Conservation (phyloP, 2,113 vertebrate genomes). For the Meles meles region DNA sequence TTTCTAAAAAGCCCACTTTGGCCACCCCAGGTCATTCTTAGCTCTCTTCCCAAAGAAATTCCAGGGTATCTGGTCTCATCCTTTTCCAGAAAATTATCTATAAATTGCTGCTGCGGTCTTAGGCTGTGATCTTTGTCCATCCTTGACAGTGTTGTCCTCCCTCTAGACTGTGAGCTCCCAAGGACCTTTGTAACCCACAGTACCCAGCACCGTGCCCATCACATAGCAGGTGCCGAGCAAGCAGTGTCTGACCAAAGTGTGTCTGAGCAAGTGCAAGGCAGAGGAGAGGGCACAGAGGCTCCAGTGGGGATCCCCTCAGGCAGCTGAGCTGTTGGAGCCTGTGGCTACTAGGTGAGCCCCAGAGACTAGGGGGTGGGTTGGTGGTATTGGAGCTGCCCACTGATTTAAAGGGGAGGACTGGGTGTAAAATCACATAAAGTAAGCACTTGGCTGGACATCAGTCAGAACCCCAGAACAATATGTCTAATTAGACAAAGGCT, state of each 20-base stretch:
- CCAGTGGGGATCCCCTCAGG: background rate
- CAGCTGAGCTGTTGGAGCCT: background rate
- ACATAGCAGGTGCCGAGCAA: background rate
- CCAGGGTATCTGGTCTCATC: background rate
- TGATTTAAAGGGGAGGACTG: background rate
- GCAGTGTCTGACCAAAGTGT: background rate
- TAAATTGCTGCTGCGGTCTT: background rate
- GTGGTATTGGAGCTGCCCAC: background rate
- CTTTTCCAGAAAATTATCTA: background rate
- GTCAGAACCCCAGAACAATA: conserved; percentile 29
- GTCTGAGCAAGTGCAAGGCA: background rate
- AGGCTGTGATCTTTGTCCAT: background rate
- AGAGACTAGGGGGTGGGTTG: background rate
- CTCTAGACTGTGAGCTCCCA: background rate
- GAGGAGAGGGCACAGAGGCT: background rate
- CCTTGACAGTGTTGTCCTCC: background rate
- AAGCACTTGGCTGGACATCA: background rate
- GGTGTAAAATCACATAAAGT: background rate
- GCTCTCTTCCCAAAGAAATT: background rate
- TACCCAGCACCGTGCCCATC: background rate
- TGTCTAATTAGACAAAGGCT: conserved; percentile 33
- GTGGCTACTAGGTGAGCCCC: background rate
- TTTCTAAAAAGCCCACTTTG: background rate
- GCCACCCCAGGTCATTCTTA: background rate
- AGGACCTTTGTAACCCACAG: background rate